Base-by-base conservation (phyloP, 2,113 vertebrate genomes). In the Hyaena hyaena region DNA sequence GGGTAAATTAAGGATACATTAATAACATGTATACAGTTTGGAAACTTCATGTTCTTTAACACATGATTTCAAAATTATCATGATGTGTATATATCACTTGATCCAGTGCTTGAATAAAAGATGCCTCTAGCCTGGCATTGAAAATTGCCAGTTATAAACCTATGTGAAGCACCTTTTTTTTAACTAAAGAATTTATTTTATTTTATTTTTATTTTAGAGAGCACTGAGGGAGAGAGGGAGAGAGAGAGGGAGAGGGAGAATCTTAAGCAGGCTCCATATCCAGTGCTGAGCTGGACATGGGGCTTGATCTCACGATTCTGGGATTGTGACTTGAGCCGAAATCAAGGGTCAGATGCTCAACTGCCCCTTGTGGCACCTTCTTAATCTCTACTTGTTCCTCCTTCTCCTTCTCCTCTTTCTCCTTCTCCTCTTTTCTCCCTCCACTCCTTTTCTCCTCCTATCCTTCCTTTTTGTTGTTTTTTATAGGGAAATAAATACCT, bases 81-180 rank as follows among this genome's bases (percentile, higher is more conserved):
- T 14, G 14, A 17, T 61, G 12, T 68, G 24, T n/a, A 1, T 53
- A 0, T 79, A 0, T 79, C 14, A 33, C 12, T 74, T 79, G 53
- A 68, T 69, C 45, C 61, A 26, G 0, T 24, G 55, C 21, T 84
- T 48, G 69, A 71, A 9, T 84, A 5, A 71, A 74, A 79, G 81
- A 24, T 35, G 4, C 48, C 26, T 71, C 16, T 66, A 39, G 10
- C 85, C 31, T n/a, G 19, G 69, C 26, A 0, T 5, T 53, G 68
- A 58, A 35, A 6, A 31, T 2, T 9, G 43, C 11, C 14, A 2
- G 3, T 1, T 10, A 65, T 24, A 1, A 10, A 21, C 26, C 33
- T 45, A 9, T 2, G 8, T 0, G 2, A 12, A 66, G 14, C 16
- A 14, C 23, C 58, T 61, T 24, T 61, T 61, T 23, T 61, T 61